phyloP scores from a whole-genome alignment of 2,113 vertebrate genomes.

The Uria aalge region DNA sequence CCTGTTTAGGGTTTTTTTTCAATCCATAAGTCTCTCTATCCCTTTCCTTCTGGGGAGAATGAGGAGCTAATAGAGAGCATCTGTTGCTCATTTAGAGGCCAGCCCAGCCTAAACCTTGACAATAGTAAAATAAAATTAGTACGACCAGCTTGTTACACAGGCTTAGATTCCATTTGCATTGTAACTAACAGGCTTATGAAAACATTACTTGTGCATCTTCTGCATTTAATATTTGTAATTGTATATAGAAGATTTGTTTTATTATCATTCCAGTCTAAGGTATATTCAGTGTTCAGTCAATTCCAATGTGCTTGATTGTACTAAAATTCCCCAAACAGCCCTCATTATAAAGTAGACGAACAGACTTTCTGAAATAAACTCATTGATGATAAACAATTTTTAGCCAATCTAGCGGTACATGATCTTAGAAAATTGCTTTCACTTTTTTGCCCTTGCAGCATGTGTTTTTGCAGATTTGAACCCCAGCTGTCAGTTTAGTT shows the following conservation, averaged over 20 bases:
- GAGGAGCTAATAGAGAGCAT: background rate
- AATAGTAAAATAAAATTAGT: background rate
- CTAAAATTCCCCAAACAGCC: background rate
- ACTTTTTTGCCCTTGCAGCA: background rate
- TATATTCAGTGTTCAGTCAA: background rate
- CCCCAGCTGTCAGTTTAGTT: background rate
- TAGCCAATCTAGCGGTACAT: background rate
- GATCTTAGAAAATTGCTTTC: constrained; percentile 10
- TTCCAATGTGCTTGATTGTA: background rate
- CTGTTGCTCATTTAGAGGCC: background rate
- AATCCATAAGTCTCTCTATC: background rate
- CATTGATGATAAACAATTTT: background rate
- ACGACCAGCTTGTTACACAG: background rate
- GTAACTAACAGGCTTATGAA: background rate
- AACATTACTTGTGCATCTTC: background rate
- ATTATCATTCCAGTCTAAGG: background rate
- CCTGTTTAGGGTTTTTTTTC: background rate
- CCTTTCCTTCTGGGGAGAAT: background rate
- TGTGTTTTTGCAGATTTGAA: background rate
- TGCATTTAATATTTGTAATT: background rate
- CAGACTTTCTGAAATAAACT: background rate
- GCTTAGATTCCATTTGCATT: background rate
- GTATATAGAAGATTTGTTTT: background rate
- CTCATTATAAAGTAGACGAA: background rate
- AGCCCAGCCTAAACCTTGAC: background rate